Percentiles rank a stretch among this genome's conserved stretches.
These are phyloP conservation scores for Pseudopleuronectes americanus DNA, from an alignment of 2,797 vertebrate genomes.

Conservation along the genomic window DNA sequence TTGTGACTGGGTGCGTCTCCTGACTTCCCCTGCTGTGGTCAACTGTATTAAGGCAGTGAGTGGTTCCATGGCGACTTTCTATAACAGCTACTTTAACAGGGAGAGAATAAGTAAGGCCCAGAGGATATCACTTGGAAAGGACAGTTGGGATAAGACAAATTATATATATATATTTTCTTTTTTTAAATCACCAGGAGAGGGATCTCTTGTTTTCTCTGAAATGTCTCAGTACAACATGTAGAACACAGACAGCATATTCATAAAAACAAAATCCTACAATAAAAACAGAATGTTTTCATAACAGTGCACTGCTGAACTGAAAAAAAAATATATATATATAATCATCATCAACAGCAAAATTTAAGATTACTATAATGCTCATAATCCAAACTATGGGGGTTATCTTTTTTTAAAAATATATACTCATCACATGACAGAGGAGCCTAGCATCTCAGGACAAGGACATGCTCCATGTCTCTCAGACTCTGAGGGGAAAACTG, in stretches of 20 bases:
- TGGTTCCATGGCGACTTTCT: conserved; percentile 81
- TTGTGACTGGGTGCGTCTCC: conserved; percentile 61
- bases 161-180: not conserved
- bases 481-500: conserved; percentile 79
- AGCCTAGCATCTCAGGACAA: conserved; percentile 76
- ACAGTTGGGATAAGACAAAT: conserved; percentile 46
- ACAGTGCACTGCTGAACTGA: conserved; percentile 81
- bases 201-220: conserved; percentile 75
- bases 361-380: conserved; percentile 81
- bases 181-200: conserved; percentile 32
- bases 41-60: conserved; percentile 85
- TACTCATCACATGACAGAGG: conserved; percentile 82
- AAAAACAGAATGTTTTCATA: conserved; percentile 74
- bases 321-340: conserved; percentile 65
- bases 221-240: conserved; percentile 88
- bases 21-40: conserved; percentile 79
- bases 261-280: conserved; percentile 75
- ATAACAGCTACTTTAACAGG: conserved; percentile 76
- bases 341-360: conserved; percentile 76
- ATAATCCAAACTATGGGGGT: conserved; percentile 79
- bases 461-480: conserved; percentile 74
- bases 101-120: conserved; percentile 73
- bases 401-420: conserved; percentile 79
- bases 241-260: conserved; percentile 80
- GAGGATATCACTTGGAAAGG: conserved; percentile 61